Conservation (phyloP, 2,797 vertebrate species). For the Capromys pilorides region DNA sequence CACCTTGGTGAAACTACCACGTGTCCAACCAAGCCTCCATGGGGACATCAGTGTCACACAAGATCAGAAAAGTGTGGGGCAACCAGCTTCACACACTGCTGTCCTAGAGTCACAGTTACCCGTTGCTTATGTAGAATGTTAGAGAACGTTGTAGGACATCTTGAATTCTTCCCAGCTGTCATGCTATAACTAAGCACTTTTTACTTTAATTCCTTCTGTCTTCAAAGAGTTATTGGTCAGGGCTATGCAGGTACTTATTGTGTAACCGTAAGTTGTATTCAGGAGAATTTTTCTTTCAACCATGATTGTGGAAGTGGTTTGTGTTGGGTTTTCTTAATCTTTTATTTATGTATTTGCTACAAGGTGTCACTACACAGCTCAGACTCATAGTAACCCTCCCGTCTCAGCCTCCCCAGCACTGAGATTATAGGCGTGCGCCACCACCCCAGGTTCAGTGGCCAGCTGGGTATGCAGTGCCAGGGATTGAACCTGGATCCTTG, state of each 20-base stretch:
- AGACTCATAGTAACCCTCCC: too few relatives aligned
- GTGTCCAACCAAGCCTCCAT: fast-evolving
- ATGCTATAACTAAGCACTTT: not conserved
- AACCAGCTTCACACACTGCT: not conserved
- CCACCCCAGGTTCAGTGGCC: too few relatives aligned
- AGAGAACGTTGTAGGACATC: not conserved
- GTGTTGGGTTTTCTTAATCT: too few relatives aligned
- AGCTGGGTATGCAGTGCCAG: too few relatives aligned
- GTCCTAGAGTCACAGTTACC: fast-evolving
- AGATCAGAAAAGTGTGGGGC: not conserved
- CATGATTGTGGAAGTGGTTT: not conserved
- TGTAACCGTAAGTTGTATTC: not conserved
- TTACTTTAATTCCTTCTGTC: not conserved
- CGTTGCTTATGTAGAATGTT: not conserved
- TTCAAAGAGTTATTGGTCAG: not conserved
- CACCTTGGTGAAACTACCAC: fast-evolving
- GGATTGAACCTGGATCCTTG: too few relatives aligned
- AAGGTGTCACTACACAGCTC: too few relatives aligned
- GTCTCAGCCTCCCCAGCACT: too few relatives aligned
- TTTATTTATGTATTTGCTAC: too few relatives aligned
- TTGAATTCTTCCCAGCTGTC: not conserved
- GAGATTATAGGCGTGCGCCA: too few relatives aligned
- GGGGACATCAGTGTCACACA: not conserved
- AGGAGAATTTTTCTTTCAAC: not conserved
- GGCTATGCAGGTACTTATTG: not conserved